Percentiles rank a stretch among this genome's conserved stretches.
These are phyloP conservation scores for Muscicapa adusta DNA, from an alignment of 2,113 vertebrate species.

Conservation along the genomic window DNA sequence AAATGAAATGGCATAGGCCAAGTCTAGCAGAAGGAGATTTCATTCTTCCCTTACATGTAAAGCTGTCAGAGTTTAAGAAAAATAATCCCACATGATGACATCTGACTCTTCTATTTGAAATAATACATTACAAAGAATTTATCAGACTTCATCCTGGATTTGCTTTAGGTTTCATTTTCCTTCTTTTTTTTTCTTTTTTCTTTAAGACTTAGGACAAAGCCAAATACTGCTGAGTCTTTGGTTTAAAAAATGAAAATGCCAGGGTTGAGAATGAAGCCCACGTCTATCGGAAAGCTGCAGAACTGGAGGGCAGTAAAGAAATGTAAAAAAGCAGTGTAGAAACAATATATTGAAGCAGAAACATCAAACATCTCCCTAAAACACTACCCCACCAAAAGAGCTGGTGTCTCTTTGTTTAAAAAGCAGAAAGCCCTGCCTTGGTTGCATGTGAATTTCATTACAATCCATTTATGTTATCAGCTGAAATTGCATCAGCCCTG, in stretches of 20 bases:
- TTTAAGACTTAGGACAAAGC: neutral
- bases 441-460: neutral
- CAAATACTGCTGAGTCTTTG: neutral
- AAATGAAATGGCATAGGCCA: constrained; percentile 30
- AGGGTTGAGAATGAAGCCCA: neutral
- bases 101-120: constrained; percentile 17
- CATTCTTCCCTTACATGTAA: constrained; percentile 11
- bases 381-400: neutral
- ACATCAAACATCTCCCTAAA: neutral
- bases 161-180: neutral
- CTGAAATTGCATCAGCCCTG: neutral
- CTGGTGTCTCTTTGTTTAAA: neutral
- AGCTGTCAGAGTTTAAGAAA: constrained; percentile 25
- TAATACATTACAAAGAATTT: constrained; percentile 30
- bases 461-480: neutral
- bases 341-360: neutral
- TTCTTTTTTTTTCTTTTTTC: neutral
- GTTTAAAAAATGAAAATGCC: constrained; percentile 13
- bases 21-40: constrained; percentile 2
- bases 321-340: neutral
- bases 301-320: neutral
- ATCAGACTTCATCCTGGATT: neutral
- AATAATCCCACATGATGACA: constrained; percentile 26
- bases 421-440: neutral
- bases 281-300: neutral